A percentile compares a stretch with the other conserved stretches of the same genome.
Conservation (phyloP, 2,888 invertebrate genomes). For the Drosophila sordidapex region DNA sequence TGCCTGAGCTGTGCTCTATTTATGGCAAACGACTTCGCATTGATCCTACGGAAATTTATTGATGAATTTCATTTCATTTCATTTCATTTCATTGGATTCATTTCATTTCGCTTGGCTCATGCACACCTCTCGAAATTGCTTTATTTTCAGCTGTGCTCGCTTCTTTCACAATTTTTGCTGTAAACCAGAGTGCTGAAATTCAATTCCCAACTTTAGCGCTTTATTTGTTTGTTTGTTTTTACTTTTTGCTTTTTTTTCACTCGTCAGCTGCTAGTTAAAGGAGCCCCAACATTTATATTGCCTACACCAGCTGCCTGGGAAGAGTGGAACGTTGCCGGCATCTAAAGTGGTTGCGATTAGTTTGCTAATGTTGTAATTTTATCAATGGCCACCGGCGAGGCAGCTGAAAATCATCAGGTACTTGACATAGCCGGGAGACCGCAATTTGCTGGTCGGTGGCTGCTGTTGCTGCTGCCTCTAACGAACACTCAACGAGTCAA, state of each 20-base stretch:
- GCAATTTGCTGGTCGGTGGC: conserved; percentile 49
- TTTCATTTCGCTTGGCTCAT: conserved; percentile 42
- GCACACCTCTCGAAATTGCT: conserved; percentile 67
- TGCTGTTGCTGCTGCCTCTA: conserved; percentile 6
- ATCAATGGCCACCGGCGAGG: conserved; percentile 62
- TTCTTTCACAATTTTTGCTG: conserved; percentile 28
- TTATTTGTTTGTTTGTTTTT: conserved; percentile 44
- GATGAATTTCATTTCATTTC: conserved; percentile 76
- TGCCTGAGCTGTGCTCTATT: conserved; percentile 42
- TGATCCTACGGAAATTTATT: conserved; percentile 71
- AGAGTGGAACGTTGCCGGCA: conserved; percentile 60
- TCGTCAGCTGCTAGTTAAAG: conserved; percentile 33
- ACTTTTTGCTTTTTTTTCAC: conserved; percentile 53
- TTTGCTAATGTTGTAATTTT: conserved; percentile 80
- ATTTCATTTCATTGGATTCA: conserved; percentile 49
- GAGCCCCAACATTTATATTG: conserved; percentile 63
- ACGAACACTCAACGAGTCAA: conserved; percentile 22
- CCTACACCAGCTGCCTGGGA: neutral
- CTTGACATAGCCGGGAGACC: conserved; percentile 68
- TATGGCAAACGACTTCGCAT: conserved; percentile 55
- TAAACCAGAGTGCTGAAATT: conserved; percentile 51
- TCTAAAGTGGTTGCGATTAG: conserved; percentile 79
- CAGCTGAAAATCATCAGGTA: conserved; percentile 78
- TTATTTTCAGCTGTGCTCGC: conserved; percentile 55
- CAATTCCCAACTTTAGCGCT: conserved; percentile 58